Evolutionary conservation across 2,888 invertebrate genomes (phyloP), one percentile per base, ranked within the genome.

Genomic region (Melieria crassipennis): DNA sequence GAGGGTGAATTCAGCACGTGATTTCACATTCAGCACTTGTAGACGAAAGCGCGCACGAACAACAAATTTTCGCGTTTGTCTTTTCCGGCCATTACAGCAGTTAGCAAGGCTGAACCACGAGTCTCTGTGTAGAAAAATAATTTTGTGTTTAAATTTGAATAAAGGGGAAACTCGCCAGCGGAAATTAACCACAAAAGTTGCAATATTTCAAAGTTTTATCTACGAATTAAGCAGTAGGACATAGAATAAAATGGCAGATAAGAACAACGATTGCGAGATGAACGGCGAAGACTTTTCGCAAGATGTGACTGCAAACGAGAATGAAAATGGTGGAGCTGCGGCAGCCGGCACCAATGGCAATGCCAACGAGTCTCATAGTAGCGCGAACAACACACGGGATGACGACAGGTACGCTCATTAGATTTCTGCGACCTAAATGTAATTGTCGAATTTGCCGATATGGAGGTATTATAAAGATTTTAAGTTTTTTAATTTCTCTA

Each of bases 251-350:
- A 90, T 90, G 90, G 89, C 89, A 76, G 89, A 88, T 75, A 88
- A 88, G 83, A 89, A 91, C 89, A 84, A 84, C 73, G 91, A 91
- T 85, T 89, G 88, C 88, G 89, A 89, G 82, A 92, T 92, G 92
- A 93, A 92, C 88, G 92, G 92, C 88, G 93, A 93, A 88, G 93
- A 93, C 87, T 92, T 92, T 88, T 92, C 92, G 80, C 91, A 92
- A 89, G 92, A 92, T 85, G 91, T 92, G 82, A 90, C 90, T 83
- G 87, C 88, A 73, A 84, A 82, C 77, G 85, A 84, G 75, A 81
- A 82, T 70, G 92, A 92, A 78, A 93, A 93, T 88, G 91, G 84
- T 77, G 75, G 91, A 79, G 91, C 92, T 73, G 80, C 80, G 71
- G 78, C 82, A 69, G 83, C 92, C 73, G 82, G 81, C 71, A 80